Conservation (phyloP, 2,113 vertebrate species). For the Sinocyclocheilus rhinocerous region DNA sequence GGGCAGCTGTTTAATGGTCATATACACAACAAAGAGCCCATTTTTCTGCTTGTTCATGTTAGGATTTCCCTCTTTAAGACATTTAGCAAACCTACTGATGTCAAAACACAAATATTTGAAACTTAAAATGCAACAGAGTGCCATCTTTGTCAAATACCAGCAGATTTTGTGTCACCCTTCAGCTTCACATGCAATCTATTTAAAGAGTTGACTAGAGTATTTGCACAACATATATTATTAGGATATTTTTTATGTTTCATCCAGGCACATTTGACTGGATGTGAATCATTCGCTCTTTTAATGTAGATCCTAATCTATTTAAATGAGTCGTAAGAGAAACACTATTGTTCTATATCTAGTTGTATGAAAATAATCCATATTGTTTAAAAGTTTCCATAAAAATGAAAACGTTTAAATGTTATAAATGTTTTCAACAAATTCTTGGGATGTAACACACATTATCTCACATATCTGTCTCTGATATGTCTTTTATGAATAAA, state of each 20-base stretch:
- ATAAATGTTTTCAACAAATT: background rate
- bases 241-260: background rate
- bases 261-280: background rate
- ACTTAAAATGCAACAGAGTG: no score
- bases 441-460: background rate
- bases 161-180: no score
- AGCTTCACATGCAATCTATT: no score
- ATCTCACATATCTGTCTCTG: background rate
- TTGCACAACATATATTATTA: no score
- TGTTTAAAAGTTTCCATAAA: background rate
- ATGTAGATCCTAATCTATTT: background rate
- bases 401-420: background rate
- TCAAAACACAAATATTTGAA: no score
- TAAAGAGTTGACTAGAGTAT: no score
- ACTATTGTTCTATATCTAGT: background rate
- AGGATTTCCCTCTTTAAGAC: no score
- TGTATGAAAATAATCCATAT: slow-evolving; percentile 7
- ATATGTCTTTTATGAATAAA: background rate
- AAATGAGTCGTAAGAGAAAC: background rate
- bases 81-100: no score
- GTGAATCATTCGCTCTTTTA: background rate
- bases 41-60: no score
- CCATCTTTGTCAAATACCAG: no score
- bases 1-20: background rate
- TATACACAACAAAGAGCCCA: no score